Evolutionary conservation across 2,888 invertebrate species (phyloP).

Genomic region (Camptogramma bilineatum): DNA sequence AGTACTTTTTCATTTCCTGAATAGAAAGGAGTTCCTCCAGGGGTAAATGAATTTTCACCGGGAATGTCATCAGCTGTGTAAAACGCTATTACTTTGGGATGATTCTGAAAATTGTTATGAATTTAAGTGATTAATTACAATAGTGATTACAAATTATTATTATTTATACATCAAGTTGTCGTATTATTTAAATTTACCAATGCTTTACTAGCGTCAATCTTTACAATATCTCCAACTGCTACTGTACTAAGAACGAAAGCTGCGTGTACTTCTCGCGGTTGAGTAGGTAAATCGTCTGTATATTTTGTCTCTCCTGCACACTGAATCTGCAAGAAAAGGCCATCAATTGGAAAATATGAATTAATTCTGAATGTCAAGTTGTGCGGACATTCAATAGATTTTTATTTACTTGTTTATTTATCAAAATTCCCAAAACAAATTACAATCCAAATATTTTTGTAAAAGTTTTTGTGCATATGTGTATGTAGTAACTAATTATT

Average conservation of each 20-base stretch:
- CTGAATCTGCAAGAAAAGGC: conserved; percentile 68
- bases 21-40: conserved; percentile 44
- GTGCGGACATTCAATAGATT: too few relatives aligned
- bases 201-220: conserved; percentile 86
- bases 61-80: conserved; percentile 88
- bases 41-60: conserved; percentile 84
- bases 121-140: background rate
- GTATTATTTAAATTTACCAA: conserved; percentile 76
- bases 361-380: too few relatives aligned
- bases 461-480: too few relatives aligned
- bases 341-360: too few relatives aligned
- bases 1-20: conserved; percentile 67
- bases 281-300: conserved; percentile 86
- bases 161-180: conserved; percentile 16
- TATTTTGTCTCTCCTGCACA: conserved; percentile 89
- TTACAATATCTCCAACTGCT: conserved; percentile 83
- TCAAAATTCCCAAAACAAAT: too few relatives aligned
- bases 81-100: conserved; percentile 87
- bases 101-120: conserved; percentile 44
- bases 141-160: conserved; percentile 59
- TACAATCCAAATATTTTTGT: too few relatives aligned
- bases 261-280: conserved; percentile 87
- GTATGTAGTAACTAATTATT: too few relatives aligned
- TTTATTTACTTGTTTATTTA: too few relatives aligned
- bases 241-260: conserved; percentile 85